Base-by-base conservation (phyloP, 2,888 invertebrate species). In the Syrphus vitripennis region DNA sequence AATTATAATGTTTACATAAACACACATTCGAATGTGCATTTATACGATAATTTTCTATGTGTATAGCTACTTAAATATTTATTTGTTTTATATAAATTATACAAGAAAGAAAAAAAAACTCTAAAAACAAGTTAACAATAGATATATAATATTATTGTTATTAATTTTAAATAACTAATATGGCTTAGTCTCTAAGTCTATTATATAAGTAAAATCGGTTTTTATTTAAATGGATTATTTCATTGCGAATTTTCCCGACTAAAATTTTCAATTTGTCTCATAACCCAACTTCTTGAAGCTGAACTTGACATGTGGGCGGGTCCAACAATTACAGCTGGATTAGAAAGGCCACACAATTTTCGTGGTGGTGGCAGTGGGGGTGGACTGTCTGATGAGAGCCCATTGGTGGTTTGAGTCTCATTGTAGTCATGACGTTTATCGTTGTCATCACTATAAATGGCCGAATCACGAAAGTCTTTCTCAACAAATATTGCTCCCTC, bases 381-480 rank as follows among this genome's bases (percentile, higher is more conserved):
- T 4, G 90, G 90, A 80, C 89, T 90, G n/a, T 87, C 84, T 2
- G 90, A 89, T 2, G 90, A 89, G 26, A 71, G 50, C n/a, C 80
- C 48, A 34, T 48, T 50, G 14, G 88, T 50, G 14, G 88, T 34
- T 34, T 89, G 88, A 3, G 78, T 75, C 45, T 88, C 89, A 2
- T 83, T 71, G 53, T 87, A 88, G 19, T 90, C 90, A 21, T 87
- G 72, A n/a, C 91, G 91, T 50, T 90, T 90, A 48, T 92, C 92
- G 59, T 91, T 92, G 88, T 93, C 93, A 89, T 97, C 97, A 87
- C 97, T 97, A 91, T 97, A 97, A 88, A 97, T 96, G 87, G 97
- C 97, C 69, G 96, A 96, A 91, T 97, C 97, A 89, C 97, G 94
- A 89, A 96, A 97, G 82, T 95, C 95, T 37, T 93, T 94, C 79